Base-by-base conservation (phyloP, 2,113 vertebrate species). In the Himantopus leucocephalus region DNA sequence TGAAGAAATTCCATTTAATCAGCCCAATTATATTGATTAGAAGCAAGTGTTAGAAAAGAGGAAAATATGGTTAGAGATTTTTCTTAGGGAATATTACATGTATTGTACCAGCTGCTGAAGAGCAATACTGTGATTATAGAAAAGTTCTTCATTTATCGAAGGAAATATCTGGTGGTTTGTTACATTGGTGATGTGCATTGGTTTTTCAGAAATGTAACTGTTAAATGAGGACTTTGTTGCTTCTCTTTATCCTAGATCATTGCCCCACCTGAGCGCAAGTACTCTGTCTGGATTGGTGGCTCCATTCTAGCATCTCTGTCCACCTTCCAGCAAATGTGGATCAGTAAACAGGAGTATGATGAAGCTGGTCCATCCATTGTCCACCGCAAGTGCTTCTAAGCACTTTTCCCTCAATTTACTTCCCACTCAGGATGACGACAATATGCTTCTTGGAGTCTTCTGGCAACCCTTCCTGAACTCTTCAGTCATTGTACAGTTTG, bases 301-400 rank as follows among this genome's bases (percentile, higher is more conserved):
- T 99, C 98, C 88, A 99, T 99, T 90, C 97, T 98, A 43, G 98
- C 98, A 53, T 99, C 98, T 59, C 98, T 99, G 96, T 99, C 98
- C 94, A 99, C 99, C 95, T 99, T 99, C 98, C 99, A 99, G 97
- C 99, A 99, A 97, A 99, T 99, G 99, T 99, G 99, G 99, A 99
- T 99, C 96, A 99, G 99, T 94, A 99, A 99, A 97, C 99, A 99
- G 81, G 99, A 99, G 92, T 99, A 99, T 21, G 99, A 99, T 11
- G 99, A 99, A 90, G 99, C 99, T 39, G 99, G 99, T 41, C 99
- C 99, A 55, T 99, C 99, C 97, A 99, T 99, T 72, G 99, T 99
- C 90, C 99, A 99, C 97, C 98, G 99, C 98, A 99, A 99, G 97
- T 99, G 99, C 98, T 99, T 99, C 98, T 99, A 98, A 98, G 94